Base-by-base conservation (phyloP, 2,113 vertebrate species). In the Epinephelus fuscoguttatus region DNA sequence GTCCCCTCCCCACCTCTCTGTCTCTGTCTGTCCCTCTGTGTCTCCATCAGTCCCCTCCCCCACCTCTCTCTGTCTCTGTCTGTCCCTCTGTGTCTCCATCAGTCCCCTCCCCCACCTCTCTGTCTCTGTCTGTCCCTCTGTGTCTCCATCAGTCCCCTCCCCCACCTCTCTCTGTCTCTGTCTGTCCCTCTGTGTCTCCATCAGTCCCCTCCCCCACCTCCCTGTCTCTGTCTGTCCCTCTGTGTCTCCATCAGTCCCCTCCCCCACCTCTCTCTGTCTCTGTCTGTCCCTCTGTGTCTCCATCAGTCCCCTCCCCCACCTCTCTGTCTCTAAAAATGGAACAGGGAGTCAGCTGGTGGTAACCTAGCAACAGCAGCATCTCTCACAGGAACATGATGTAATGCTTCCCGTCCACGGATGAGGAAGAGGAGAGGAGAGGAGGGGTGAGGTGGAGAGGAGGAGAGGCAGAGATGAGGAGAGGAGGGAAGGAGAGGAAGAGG, bases 291-390 rank as follows among this genome's bases (percentile, higher is more conserved):
- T 33, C 33, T 33, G 33, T 33, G 33, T 33, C 33, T 33, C 33
- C 33, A 33, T 33, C 33, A 33, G 33, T 33, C 33, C 33, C 33
- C 33, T 33, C 33, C 33, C 40, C 40, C 8, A 42, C 40, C 40
- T 42, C 40, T 42, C 10, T 42, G 40, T 42, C 40, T 90, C 91
- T 94, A 91, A 92, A 93, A 93, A 90, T 91, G 91, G 93, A 91
- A 89, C 81, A 66, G 64, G 82, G 90, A 90, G 86, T 86, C 85
- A 89, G 85, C 75, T 76, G 57, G 72, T 14, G 11, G 93, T 94
- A 80, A 79, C 94, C 87, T 93, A 94, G 94, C 94, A 94, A 94
- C 94, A 91, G 89, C 91, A 91, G 92, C 92, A 92, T 91, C 89
- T 88, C 90, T 78, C 84, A 70, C 49, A 64, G 80, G 89, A 86